Base-by-base conservation (phyloP, 2,113 vertebrate species). In the Petromus typicus region DNA sequence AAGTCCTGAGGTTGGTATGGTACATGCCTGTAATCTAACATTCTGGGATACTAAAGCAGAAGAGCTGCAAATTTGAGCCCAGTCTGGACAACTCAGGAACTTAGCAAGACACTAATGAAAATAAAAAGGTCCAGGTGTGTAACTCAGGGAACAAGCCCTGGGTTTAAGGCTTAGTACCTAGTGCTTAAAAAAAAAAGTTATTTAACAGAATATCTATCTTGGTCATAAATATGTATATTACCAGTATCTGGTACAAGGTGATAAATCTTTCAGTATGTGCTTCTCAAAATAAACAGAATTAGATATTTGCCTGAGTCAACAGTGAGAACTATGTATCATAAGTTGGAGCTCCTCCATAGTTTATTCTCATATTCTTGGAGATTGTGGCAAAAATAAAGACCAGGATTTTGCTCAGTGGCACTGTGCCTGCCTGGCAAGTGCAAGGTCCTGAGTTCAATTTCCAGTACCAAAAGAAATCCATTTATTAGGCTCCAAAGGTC, bases 311-410 rank as follows among this genome's bases (percentile, higher is more conserved):
- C 8, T 63, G 57, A 57, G 27, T 73, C 81, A 78, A 1, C 32
- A 73, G 5, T 56, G 83, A 64, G 82, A 85, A 69, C 37, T 9
- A 32, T 32, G 20, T n/a, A 34, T 82, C 64, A 7, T 63, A 69
- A 67, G 9, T 45, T 63, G 66, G 32, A 79, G 66, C 20, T 73
- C 54, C 37, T 59, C 32, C 61, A 3, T 69, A 23, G 32, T 66
- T 87, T 83, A 59, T 81, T 87, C 71, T 87, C 69, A 22, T 45
- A 22, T 82, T 89, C 45, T 85, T 67, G 66, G 61, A 88, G n/a
- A n/a, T 22, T 84, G 23, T 80, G 67, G 43, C 94, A 23, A 94
- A 22, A 93, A 27, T 54, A 61, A 86, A 30, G 48, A 10, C 48
- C 48, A 51, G 48, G 5, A 51, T 51, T 51, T 51, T 51, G 48